Evolutionary conservation across 2,113 vertebrate species (phyloP).

Genomic region (Hucho hucho): DNA sequence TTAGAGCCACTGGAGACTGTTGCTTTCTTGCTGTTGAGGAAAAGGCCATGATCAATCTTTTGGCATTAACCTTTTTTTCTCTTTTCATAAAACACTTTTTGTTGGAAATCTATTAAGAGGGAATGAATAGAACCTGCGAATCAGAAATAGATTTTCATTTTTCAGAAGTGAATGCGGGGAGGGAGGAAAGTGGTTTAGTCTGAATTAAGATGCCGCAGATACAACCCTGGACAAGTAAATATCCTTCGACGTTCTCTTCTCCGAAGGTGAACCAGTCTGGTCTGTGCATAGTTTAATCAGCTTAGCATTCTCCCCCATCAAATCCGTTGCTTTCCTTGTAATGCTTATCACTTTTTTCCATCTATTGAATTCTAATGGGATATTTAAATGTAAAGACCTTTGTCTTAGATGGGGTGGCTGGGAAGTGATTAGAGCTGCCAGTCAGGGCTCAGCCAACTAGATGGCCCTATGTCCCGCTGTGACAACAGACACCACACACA

Average conservation of each 20-base stretch:
- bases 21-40: constrained; percentile 52
- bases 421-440: constrained; percentile 37
- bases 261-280: constrained; percentile 28
- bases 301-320: constrained; percentile 58
- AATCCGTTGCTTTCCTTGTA: constrained; percentile 73
- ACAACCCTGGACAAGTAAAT: constrained; percentile 61
- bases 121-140: constrained; percentile 12
- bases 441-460: constrained; percentile 10
- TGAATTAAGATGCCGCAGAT: constrained; percentile 59
- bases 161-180: not conserved
- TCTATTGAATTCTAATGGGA: constrained; percentile 46
- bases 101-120: constrained; percentile 18
- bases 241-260: constrained; percentile 45
- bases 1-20: constrained; percentile 65
- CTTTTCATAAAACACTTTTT: constrained; percentile 7
- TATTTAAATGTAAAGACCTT: constrained; percentile 45
- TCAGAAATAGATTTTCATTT: constrained; percentile 4
- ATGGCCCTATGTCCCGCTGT: constrained; percentile 17
- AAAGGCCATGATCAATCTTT: constrained; percentile 71
- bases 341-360: constrained; percentile 41
- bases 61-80: constrained; percentile 12
- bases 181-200: constrained; percentile 11
- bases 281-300: constrained; percentile 45
- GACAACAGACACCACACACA: not conserved
- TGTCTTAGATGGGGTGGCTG: constrained; percentile 31